Conservation (phyloP, 2,113 vertebrate species). For the Merops nubicus region DNA sequence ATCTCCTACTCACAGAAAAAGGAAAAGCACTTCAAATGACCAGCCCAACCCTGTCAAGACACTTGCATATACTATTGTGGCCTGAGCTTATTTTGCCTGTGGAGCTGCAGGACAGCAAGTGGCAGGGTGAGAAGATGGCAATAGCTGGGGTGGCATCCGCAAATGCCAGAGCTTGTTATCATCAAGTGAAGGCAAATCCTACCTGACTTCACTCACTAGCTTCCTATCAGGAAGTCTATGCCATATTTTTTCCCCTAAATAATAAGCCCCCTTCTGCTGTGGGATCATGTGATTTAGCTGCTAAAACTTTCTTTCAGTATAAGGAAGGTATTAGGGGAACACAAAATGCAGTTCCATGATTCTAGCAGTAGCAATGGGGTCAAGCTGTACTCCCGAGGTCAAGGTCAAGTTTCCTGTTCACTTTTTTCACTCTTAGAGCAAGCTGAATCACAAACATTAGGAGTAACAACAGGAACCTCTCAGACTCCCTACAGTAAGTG, state of each 20-base stretch:
- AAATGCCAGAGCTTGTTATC: slow-evolving; percentile 29
- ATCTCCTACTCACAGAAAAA: slow-evolving; percentile 1
- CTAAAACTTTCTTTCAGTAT: background rate
- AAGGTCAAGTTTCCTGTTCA: background rate
- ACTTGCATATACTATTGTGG: background rate
- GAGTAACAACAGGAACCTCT: background rate
- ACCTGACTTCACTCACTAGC: background rate
- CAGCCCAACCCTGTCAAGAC: background rate
- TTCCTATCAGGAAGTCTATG: background rate
- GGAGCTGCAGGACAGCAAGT: background rate
- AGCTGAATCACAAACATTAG: background rate
- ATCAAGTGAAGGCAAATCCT: slow-evolving; percentile 25
- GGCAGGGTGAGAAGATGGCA: background rate
- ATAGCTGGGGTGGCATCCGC: background rate
- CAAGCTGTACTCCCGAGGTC: background rate
- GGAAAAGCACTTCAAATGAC: background rate
- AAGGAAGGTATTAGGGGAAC: background rate
- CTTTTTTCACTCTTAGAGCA: background rate
- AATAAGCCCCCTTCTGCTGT: background rate
- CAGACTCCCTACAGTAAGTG: background rate
- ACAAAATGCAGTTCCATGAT: background rate
- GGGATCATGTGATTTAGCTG: background rate
- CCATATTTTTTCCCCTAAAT: background rate
- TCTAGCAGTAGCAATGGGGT: background rate
- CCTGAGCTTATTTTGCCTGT: background rate